These are phyloP conservation scores for Agrenia bidenticulata DNA, from an alignment of 2,888 invertebrate genomes.

Conservation along the genomic window DNA sequence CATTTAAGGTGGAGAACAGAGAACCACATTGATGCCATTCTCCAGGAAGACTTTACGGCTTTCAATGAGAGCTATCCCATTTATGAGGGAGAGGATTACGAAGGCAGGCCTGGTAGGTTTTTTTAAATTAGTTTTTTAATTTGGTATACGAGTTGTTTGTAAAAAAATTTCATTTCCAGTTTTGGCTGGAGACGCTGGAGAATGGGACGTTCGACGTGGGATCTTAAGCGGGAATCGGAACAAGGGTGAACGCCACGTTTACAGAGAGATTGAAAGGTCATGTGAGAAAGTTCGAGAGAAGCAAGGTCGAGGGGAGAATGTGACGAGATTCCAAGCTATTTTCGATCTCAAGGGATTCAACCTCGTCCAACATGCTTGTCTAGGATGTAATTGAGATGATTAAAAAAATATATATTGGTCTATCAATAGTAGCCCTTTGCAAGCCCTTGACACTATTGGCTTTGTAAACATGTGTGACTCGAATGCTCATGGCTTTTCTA, in stretches of 20 bases:
- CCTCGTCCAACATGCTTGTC: conserved; percentile 14
- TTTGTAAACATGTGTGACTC: no score
- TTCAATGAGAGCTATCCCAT: conserved; percentile 18
- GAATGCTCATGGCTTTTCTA: no score
- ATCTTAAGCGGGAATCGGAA: background rate
- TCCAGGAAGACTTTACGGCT: conserved; percentile 3
- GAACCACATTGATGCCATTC: conserved; percentile 15
- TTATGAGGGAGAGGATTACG: conserved; percentile 18
- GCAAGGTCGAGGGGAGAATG: conserved; percentile 9
- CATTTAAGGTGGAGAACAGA: conserved; percentile 13
- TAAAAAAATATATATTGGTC: background rate
- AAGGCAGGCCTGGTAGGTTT: conserved; percentile 9
- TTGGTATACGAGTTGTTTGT: no score
- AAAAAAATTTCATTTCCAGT: no score
- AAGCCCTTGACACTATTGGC: no score
- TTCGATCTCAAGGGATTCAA: conserved; percentile 20
- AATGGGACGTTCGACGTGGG: conserved; percentile 14
- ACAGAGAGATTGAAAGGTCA: conserved; percentile 4
- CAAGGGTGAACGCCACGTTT: conserved; percentile 11
- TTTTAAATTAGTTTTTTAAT: no score
- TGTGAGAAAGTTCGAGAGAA: conserved; percentile 13
- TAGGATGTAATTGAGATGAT: background rate
- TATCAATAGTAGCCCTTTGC: background rate
- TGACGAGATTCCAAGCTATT: conserved; percentile 18
- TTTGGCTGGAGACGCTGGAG: conserved; percentile 16